Evolutionary conservation across 2,888 invertebrate genomes (phyloP).

Genomic region (Campoplex capitator): DNA sequence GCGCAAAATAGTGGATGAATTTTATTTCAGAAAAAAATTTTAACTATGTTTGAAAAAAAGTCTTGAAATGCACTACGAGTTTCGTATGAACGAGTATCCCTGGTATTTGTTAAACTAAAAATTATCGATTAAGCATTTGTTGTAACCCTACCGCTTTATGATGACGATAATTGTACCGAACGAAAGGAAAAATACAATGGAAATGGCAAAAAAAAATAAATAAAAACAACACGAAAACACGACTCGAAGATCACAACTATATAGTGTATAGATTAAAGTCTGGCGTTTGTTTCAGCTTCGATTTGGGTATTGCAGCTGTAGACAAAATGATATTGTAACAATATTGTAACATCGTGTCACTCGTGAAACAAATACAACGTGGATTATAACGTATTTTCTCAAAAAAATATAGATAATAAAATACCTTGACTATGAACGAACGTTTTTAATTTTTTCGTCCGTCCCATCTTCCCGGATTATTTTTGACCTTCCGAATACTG

Average conservation of each 20-base stretch:
- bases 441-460: not conserved
- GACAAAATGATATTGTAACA: slow-evolving; percentile 66
- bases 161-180: not conserved
- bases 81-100: not conserved
- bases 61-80: slow-evolving; percentile 19
- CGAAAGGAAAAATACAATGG: slow-evolving; percentile 4
- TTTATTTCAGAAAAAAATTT: slow-evolving; percentile 48
- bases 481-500: not conserved
- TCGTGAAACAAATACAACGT: slow-evolving; percentile 70
- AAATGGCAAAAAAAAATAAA: not conserved
- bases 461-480: not conserved
- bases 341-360: slow-evolving; percentile 67
- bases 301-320: slow-evolving; percentile 63
- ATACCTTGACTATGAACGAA: slow-evolving; percentile 67
- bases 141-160: not conserved
- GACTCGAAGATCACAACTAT: slow-evolving; percentile 40
- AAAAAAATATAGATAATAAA: slow-evolving; percentile 74
- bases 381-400: slow-evolving; percentile 82
- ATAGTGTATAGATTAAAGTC: slow-evolving; percentile 30
- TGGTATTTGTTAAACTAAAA: slow-evolving; percentile 7
- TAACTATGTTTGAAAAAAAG: slow-evolving; percentile 26
- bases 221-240: slow-evolving; percentile 13
- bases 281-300: slow-evolving; percentile 62
- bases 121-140: not conserved
- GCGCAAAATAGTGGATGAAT: slow-evolving; percentile 45